phyloP scores from a whole-genome alignment of 2,797 vertebrate genomes.

The Hybognathus amarus region DNA sequence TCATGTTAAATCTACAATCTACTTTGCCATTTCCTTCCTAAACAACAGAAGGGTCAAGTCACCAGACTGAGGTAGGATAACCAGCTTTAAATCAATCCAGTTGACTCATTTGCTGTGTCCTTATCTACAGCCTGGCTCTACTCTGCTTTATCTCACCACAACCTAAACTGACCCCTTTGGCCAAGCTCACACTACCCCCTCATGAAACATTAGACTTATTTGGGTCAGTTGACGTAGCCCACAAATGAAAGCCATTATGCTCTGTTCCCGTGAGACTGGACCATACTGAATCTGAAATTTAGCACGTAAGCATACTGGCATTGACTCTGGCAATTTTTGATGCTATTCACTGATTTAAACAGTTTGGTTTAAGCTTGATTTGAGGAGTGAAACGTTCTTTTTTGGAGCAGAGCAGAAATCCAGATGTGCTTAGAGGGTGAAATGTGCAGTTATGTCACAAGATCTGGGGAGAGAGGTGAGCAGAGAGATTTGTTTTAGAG shows the following conservation, averaged over 20 bases:
- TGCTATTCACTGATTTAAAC: conserved; percentile 41
- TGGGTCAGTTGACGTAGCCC: conserved; percentile 38
- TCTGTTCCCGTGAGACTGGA: conserved; percentile 21
- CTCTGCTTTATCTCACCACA: conserved; percentile 36
- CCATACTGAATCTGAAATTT: conserved; percentile 29
- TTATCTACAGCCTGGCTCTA: conserved; percentile 36
- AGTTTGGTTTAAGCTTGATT: conserved; percentile 28
- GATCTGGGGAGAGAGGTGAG: conserved; percentile 17
- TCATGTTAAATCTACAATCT: conserved; percentile 25
- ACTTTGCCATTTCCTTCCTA: conserved; percentile 33
- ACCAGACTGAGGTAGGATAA: conserved; percentile 7
- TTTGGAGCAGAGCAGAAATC: conserved; percentile 27
- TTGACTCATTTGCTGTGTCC: conserved; percentile 7
- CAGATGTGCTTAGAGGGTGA: conserved; percentile 36
- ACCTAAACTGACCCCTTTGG: conserved; percentile 38
- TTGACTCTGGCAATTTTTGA: neutral
- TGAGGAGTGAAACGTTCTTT: conserved; percentile 13
- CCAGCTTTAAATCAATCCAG: conserved; percentile 33
- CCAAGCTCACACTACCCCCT: conserved; percentile 21
- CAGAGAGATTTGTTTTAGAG: conserved; percentile 37
- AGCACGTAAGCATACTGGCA: conserved; percentile 36
- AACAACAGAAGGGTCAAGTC: conserved; percentile 32
- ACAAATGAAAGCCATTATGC: conserved; percentile 41
- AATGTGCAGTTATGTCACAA: conserved; percentile 29
- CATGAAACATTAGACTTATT: conserved; percentile 16